Percentiles rank a stretch among this genome's conserved stretches.
Conservation (phyloP, 2,888 invertebrate genomes). For the Coelopa pilipes region DNA sequence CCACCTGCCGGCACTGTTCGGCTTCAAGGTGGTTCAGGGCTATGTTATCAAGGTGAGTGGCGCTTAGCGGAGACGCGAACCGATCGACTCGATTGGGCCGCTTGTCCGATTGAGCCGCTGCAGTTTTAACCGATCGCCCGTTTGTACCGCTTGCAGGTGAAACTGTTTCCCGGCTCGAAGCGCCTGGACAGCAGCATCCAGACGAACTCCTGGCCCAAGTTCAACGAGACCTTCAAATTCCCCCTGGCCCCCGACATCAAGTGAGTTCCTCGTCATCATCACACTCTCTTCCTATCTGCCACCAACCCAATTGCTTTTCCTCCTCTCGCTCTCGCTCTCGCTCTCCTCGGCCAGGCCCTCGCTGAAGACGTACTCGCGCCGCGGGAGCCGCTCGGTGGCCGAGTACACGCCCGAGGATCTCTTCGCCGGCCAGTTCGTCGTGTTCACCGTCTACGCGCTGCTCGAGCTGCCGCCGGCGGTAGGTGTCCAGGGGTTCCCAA, state of each 20-base stretch:
- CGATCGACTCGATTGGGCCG: too few relatives aligned
- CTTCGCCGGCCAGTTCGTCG: constrained; percentile 66
- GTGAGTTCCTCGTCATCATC: constrained; percentile 51
- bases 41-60: constrained; percentile 79
- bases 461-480: constrained; percentile 65
- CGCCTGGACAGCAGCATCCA: constrained; percentile 80
- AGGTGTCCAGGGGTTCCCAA: constrained; percentile 41
- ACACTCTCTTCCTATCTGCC: not conserved
- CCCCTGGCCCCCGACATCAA: constrained; percentile 69
- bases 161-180: constrained; percentile 80
- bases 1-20: constrained; percentile 81
- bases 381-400: constrained; percentile 43
- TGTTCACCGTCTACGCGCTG: constrained; percentile 66
- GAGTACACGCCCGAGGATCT: constrained; percentile 60
- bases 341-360: constrained; percentile 51
- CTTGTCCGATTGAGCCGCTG: not conserved
- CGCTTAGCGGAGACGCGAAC: constrained; percentile 38
- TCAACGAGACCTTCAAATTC: constrained; percentile 83
- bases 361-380: constrained; percentile 49
- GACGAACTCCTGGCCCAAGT: constrained; percentile 82
- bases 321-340: not conserved
- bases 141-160: constrained; percentile 70
- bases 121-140: not conserved
- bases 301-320: not conserved
- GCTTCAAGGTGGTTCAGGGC: constrained; percentile 79